Conservation (phyloP, 2,888 invertebrate species). For the Thelaira solivaga region DNA sequence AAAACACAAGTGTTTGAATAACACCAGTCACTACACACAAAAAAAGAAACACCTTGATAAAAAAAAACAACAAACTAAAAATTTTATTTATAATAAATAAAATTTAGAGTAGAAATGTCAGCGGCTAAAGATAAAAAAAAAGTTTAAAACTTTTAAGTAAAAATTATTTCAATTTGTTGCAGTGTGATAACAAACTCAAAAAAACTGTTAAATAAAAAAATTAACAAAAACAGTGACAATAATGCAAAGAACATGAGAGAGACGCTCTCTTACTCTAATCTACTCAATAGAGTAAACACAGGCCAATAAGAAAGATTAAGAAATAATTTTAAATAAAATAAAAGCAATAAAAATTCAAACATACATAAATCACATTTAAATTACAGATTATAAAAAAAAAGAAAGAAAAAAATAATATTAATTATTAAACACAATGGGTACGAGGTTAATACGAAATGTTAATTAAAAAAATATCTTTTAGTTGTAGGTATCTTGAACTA, state of each 20-base stretch:
- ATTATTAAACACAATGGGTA: neutral
- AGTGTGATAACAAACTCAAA: neutral
- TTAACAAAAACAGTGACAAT: neutral
- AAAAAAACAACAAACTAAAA: slow-evolving; percentile 45
- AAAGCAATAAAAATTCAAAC: neutral
- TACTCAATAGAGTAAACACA: neutral
- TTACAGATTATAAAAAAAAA: too few species aligned
- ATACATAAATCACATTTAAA: slow-evolving; percentile 48
- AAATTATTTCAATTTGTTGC: slow-evolving; percentile 58
- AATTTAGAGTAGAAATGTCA: slow-evolving; percentile 23
- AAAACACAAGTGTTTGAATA: slow-evolving; percentile 12
- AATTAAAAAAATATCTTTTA: neutral
- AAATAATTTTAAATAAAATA: too few species aligned
- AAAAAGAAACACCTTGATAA: slow-evolving; percentile 3
- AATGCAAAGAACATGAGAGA: neutral
- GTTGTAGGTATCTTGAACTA: neutral
- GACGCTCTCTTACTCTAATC: too few species aligned
- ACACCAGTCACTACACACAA: too few species aligned
- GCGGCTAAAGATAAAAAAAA: slow-evolving; percentile 28
- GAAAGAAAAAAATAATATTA: slow-evolving; percentile 9
- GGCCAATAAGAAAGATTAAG: neutral
- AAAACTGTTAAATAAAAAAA: neutral
- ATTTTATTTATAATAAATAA: slow-evolving; percentile 36
- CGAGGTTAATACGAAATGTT: neutral
- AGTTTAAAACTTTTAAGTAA: slow-evolving; percentile 52